Conservation (phyloP, 2,888 invertebrate species). For the Coleophora deauratella region DNA sequence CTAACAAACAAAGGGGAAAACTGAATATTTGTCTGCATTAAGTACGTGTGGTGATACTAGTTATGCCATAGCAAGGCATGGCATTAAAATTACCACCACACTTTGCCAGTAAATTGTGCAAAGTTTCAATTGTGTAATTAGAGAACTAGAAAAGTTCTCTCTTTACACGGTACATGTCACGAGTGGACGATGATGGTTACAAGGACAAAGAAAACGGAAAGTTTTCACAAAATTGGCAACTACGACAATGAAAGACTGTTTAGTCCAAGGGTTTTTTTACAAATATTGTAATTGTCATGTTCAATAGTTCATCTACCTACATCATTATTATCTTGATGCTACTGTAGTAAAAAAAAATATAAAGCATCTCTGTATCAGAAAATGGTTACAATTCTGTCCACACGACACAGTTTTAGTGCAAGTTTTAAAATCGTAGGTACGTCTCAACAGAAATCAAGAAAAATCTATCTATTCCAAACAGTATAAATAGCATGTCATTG, state of each 20-base stretch:
- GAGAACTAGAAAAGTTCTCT: slow-evolving; percentile 55
- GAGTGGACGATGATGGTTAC: slow-evolving; percentile 40
- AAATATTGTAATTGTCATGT: neutral
- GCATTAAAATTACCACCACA: slow-evolving; percentile 36
- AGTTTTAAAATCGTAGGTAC: too few relatives aligned
- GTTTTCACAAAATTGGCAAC: too few relatives aligned
- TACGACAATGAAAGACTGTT: too few relatives aligned
- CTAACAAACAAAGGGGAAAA: slow-evolving; percentile 47
- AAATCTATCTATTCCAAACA: too few relatives aligned
- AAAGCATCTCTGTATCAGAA: too few relatives aligned
- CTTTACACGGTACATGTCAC: slow-evolving; percentile 41
- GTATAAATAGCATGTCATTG: slow-evolving; percentile 37
- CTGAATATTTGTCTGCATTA: slow-evolving; percentile 67
- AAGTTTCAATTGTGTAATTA: slow-evolving; percentile 40
- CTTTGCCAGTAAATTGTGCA: slow-evolving; percentile 12
- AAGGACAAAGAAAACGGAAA: slow-evolving; percentile 32
- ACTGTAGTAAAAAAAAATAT: too few relatives aligned
- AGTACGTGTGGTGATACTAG: slow-evolving; percentile 45
- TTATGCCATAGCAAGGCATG: slow-evolving; percentile 39
- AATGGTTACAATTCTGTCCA: too few relatives aligned
- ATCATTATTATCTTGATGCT: too few relatives aligned
- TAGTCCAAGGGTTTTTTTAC: neutral
- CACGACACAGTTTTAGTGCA: too few relatives aligned
- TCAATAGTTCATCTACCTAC: too few relatives aligned
- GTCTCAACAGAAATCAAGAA: too few relatives aligned